A percentile compares a stretch with the other conserved stretches of the same genome.
Conservation (phyloP, 2,888 invertebrate species). For the Eupithecia subumbrata region DNA sequence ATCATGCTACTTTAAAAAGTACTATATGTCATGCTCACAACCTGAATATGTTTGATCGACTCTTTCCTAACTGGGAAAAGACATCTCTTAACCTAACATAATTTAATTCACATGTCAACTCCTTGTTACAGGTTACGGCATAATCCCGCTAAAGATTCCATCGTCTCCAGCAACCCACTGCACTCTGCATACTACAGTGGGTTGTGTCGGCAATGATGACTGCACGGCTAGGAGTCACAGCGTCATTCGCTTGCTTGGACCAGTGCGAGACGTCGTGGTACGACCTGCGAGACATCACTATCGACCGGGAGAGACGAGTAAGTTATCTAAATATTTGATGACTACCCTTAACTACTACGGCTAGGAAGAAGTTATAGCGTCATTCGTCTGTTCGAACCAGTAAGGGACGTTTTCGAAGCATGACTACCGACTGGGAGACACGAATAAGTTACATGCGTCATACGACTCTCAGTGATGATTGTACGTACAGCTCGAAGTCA, state of each 20-base stretch:
- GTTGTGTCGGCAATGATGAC: slow-evolving; percentile 81
- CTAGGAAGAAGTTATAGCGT: slow-evolving; percentile 83
- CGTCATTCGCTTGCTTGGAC: slow-evolving; percentile 85
- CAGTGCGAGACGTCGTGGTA: slow-evolving; percentile 86
- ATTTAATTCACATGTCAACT: not conserved
- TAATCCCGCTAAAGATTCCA: slow-evolving; percentile 85
- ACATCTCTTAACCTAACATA: not conserved
- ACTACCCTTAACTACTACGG: too few species aligned
- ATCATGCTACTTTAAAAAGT: not conserved
- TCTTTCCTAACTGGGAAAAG: not conserved
- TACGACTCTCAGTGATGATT: too few species aligned
- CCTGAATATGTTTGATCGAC: not conserved
- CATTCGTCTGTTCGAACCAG: slow-evolving; percentile 85
- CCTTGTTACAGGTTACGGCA: slow-evolving; percentile 85
- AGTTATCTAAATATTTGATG: slow-evolving; percentile 55
- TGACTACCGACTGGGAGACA: too few species aligned
- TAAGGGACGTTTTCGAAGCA: slow-evolving; percentile 56
- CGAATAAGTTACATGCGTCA: too few species aligned
- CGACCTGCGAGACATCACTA: slow-evolving; percentile 74
- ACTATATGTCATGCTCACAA: not conserved
- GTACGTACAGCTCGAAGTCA: too few species aligned
- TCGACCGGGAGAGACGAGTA: slow-evolving; percentile 86
- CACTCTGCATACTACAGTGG: slow-evolving; percentile 85
- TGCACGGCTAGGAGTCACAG: slow-evolving; percentile 85
- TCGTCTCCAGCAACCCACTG: slow-evolving; percentile 84